Base-by-base conservation (phyloP, 1,140 invertebrate genomes). In the Goniozus legneri region DNA sequence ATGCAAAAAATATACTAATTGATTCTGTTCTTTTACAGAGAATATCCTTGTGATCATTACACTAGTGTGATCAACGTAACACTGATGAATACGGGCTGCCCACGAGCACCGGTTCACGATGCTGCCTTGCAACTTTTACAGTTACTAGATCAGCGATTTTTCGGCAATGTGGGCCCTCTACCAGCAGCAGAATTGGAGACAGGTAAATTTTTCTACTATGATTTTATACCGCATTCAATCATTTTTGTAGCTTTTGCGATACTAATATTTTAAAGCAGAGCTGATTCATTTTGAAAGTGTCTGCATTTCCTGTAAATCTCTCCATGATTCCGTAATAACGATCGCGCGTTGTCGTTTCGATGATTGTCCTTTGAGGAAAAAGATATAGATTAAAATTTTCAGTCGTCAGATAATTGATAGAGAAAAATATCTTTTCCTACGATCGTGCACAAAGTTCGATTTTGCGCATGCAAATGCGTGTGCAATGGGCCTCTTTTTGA, bases 31-130 rank as follows among this genome's bases (percentile, higher is more conserved):
- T 62, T 59, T 69, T 75, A 50, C 70, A 94, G 95, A 58, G 97
- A 98, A 75, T 98, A 98, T 80, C 95, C 96, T 7, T 98, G 96
- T 76, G 96, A 99, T 73, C 92, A 96, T 77, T 95, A 96, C 72
- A 96, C 95, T 19, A 93, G 95, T 8, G 92, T 99, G 58, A 93
- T 99, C 62, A 98, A 97, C 66, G 91, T 98, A 6, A 95, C 95
- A 0, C 80, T 99, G 16, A 86, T 98, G 78, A 97, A 94, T 73
- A 93, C 94, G 3, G 95, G 94, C 12, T 95, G 92, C 72, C 92
- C 95, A 0, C 82, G 94, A 19, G 86, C 88, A n/a, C 80, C 84
- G 14, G 88, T 97, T 1, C 89, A 96, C 66, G 91, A 97, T 64
- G 92, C 89, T 7, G 95, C 97, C 0, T 77, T 97, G 34, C 92